Evolutionary conservation across 2,113 vertebrate species (phyloP).

Genomic region (Salvelinus fontinalis): DNA sequence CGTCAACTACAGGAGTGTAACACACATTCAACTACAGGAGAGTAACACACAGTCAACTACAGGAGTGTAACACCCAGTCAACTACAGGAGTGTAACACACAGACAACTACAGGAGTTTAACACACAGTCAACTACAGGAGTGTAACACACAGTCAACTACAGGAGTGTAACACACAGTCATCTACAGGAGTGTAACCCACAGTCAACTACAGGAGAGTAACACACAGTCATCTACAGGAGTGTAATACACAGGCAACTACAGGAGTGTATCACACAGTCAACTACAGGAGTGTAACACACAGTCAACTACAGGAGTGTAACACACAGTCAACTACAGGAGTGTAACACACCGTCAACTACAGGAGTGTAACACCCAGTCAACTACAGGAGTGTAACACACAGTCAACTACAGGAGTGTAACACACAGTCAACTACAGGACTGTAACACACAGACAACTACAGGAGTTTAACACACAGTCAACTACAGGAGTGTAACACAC

Average conservation of each 20-base stretch:
- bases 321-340: too few species aligned
- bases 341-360: too few species aligned
- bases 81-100: conserved; percentile 27
- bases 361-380: too few species aligned
- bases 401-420: conserved; percentile 21
- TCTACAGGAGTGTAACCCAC: conserved; percentile 25
- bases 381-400: too few species aligned
- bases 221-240: conserved; percentile 2
- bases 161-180: conserved; percentile 25
- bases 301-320: too few species aligned
- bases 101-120: conserved; percentile 25
- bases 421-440: not conserved
- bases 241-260: conserved; percentile 10
- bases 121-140: not conserved
- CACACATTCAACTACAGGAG: not conserved
- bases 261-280: too few species aligned
- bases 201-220: conserved; percentile 24
- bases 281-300: too few species aligned
- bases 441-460: conserved; percentile 10
- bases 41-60: conserved; percentile 16
- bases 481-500: too few species aligned
- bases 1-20: conserved; percentile 24
- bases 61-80: conserved; percentile 24
- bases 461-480: conserved; percentile 25
- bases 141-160: conserved; percentile 14